Percentiles rank a stretch among this genome's conserved stretches.
These are phyloP conservation scores for Chlorospingus semifuscus DNA, from an alignment of 2,797 vertebrate genomes.

Conservation along the genomic window DNA sequence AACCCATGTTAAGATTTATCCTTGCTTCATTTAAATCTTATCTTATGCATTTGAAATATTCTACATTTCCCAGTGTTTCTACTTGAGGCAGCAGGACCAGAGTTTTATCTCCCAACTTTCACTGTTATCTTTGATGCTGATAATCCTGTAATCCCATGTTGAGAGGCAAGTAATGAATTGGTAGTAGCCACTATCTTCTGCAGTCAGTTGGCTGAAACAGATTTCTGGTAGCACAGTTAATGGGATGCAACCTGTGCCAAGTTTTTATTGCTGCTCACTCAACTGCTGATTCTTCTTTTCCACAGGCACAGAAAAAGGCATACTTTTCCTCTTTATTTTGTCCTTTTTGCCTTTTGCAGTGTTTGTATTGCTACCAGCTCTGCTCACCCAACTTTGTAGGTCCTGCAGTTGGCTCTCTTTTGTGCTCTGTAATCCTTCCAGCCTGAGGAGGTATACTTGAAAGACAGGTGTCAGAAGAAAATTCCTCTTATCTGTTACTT, in stretches of 20 bases:
- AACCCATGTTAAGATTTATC: background rate
- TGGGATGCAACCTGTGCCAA: slow-evolving; percentile 43
- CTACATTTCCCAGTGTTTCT: background rate
- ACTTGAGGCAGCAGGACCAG: background rate
- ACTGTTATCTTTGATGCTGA: slow-evolving; percentile 34
- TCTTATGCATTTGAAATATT: background rate
- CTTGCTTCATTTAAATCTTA: background rate
- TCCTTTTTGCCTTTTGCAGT: background rate
- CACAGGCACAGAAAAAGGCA: background rate
- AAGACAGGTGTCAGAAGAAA: background rate
- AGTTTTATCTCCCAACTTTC: background rate
- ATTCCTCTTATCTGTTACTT: background rate
- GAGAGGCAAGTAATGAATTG: slow-evolving; percentile 50
- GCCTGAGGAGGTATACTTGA: background rate
- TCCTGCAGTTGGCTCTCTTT: background rate
- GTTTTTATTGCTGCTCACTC: slow-evolving; percentile 52
- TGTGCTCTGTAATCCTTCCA: background rate
- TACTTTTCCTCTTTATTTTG: background rate
- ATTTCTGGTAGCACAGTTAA: slow-evolving; percentile 40
- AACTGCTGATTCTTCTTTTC: slow-evolving; percentile 39
- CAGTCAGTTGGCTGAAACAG: slow-evolving; percentile 28
- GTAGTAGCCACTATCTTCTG: slow-evolving; percentile 36
- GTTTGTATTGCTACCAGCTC: background rate
- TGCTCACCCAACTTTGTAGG: background rate
- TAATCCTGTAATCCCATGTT: slow-evolving; percentile 56